Evolutionary conservation across 2,113 vertebrate genomes (phyloP), one percentile per base, ranked within the genome.

Genomic region (Xyrauchen texanus): DNA sequence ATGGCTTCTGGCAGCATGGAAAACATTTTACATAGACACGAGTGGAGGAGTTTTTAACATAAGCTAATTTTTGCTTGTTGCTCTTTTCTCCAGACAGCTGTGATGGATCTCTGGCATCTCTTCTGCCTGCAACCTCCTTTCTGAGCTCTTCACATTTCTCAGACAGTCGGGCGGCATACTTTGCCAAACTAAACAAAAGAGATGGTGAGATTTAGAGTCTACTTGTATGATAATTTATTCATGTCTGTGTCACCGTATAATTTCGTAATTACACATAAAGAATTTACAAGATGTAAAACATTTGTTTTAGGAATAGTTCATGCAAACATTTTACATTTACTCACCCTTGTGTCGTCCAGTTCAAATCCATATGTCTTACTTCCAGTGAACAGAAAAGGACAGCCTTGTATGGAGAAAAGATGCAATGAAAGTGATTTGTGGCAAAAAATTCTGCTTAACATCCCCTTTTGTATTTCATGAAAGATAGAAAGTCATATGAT

Each of bases 91-190:
- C 93, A 99, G 97, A 97, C 93, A 94, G 94, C 70, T 99, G 97
- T 85, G 95, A 97, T 21, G 92, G 92, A 65, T 94, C 93, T 11
- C 84, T 98, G 81, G 90, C 91, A 55, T 92, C 95, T 45, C 68
- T 91, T 68, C 87, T 98, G 78, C 93, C 96, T 64, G 92, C 91
- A 52, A 91, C 92, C 0, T 95, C 95, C 3, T 98, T 98, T 82
- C 95, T 94, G 88, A 95, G 96, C 86, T 98, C 97, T 4, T 96
- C 97, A 0, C 94, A 96, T 83, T 92, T 97, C 12, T 97, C 96
- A 0, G 92, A 86, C 84, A 93, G 92, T 61, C 93, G 95, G 5
- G 95, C 94, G 15, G 93, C 97, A 47, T 91, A 93, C 67, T 96
- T 96, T 80, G 95, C 95, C 87, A 98, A 91, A 82, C 94, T 98